Evolutionary conservation across 2,888 invertebrate species (phyloP), one percentile per base, ranked within the genome.

Genomic region (Dinocampus coccinellae): DNA sequence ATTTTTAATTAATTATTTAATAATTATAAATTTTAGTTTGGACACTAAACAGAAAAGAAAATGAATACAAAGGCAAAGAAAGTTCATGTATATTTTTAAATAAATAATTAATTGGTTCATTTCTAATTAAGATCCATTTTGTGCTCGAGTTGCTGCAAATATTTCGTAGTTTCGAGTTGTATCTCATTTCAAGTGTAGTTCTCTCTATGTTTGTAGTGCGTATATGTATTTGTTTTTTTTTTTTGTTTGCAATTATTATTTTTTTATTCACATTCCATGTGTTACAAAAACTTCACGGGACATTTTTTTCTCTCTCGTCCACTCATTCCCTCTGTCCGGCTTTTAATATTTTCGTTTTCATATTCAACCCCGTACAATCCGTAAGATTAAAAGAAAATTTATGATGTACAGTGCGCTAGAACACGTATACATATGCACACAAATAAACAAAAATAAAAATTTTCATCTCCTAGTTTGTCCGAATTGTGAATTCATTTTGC

Each of bases 311-410:
- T 39, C 63, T 34, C 20, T 34, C 60, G 58, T 52, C 66, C 70
- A 47, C 26, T 34, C 29, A 10, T 42, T 71, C 61, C 60, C 61
- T 42, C 22, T 63, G 24, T 39, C n/a, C 70, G 69, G 69, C 74
- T 72, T 82, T 80, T 77, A 80, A 82, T 82, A 82, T 82, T 80
- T 83, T 80, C 75, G 72, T 73, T 81, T 77, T 69, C 62, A 58
- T 47, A 22, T 9, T 16, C 34, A 26, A 47, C 39, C 61, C 61
- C 68, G 72, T 76, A 80, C 82, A 81, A 82, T 81, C 75, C 79
- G 76, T 76, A 79, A 84, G 83, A 84, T 84, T 84, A 83, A 84
- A 84, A 81, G 83, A 79, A 82, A 81, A 84, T 83, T 83, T 83
- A 83, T 81, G 80, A 81, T 79, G 82, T 77, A 75, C 76, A 75